Conservation (phyloP, 2,113 vertebrate species). For the Toxostoma redivivum region DNA sequence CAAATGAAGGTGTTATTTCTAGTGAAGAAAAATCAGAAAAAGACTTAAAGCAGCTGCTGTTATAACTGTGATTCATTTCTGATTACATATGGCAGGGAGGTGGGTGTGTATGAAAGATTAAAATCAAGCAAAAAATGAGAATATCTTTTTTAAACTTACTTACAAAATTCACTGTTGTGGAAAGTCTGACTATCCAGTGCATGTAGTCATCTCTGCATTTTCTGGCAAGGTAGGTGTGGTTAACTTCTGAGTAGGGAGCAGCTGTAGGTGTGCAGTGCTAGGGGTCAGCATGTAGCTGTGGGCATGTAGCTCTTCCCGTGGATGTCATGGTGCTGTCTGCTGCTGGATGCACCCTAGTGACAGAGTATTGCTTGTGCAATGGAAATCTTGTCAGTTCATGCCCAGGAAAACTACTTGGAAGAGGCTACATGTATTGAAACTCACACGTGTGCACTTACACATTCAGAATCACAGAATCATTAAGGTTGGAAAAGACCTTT, state of each 20-base stretch:
- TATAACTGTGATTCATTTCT: constrained; percentile 34
- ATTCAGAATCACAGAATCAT: not conserved
- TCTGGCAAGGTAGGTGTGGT: not conserved
- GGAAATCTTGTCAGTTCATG: not conserved
- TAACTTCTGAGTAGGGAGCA: not conserved
- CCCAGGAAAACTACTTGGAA: not conserved
- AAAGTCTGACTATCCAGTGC: not conserved
- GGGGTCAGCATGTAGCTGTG: not conserved
- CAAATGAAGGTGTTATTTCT: not conserved
- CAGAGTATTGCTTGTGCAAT: not conserved
- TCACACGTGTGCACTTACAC: not conserved
- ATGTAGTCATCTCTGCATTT: not conserved
- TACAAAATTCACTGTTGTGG: not conserved
- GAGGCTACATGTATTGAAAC: not conserved
- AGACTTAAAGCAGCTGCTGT: not conserved
- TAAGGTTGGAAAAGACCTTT: not conserved
- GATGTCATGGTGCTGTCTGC: not conserved
- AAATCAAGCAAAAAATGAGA: not conserved
- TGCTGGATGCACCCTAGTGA: not conserved
- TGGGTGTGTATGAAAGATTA: constrained; percentile 40
- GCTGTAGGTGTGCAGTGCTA: not conserved
- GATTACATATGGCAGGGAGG: constrained; percentile 40
- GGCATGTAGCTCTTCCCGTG: accelerated
- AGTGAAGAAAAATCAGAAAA: not conserved
- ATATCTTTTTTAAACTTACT: not conserved